These are phyloP conservation scores for Polymixis flavicincta DNA, from an alignment of 2,888 invertebrate genomes.

Conservation along the genomic window DNA sequence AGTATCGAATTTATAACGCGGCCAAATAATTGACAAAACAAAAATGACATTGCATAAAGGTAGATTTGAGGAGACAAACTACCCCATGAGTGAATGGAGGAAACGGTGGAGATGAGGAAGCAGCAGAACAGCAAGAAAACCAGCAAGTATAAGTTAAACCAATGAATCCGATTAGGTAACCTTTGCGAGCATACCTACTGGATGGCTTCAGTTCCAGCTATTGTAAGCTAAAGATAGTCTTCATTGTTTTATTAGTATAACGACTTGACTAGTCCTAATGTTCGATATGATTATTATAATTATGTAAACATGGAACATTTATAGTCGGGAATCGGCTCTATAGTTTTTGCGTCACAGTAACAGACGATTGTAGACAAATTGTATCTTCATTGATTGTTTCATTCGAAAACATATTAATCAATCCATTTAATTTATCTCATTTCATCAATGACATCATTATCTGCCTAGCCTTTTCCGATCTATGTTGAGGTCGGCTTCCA, in stretches of 20 bases:
- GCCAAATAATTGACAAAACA: not conserved
- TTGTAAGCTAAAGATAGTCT: not conserved
- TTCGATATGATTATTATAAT: not conserved
- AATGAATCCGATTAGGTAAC: conserved; percentile 1
- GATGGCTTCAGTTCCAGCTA: not conserved
- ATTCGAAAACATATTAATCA: not conserved
- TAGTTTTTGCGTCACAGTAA: conserved; percentile 2
- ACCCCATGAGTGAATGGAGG: not conserved
- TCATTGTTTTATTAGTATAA: conserved; percentile 12
- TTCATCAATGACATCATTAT: not conserved
- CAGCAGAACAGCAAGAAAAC: not conserved
- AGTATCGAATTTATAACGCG: not conserved
- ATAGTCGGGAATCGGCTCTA: not conserved
- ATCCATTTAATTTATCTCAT: not conserved
- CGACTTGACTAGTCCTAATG: conserved; percentile 1
- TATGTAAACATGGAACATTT: conserved; percentile 15
- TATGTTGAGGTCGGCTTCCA: too few species aligned
- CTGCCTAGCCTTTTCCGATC: too few species aligned
- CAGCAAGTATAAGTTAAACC: not conserved
- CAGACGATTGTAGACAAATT: not conserved
- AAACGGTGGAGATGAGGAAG: not conserved
- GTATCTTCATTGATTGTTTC: not conserved
- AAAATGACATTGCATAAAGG: not conserved
- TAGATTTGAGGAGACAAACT: not conserved
- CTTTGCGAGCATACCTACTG: not conserved